Evolutionary conservation across 2,888 invertebrate species (phyloP).

Genomic region (Blera fallax): DNA sequence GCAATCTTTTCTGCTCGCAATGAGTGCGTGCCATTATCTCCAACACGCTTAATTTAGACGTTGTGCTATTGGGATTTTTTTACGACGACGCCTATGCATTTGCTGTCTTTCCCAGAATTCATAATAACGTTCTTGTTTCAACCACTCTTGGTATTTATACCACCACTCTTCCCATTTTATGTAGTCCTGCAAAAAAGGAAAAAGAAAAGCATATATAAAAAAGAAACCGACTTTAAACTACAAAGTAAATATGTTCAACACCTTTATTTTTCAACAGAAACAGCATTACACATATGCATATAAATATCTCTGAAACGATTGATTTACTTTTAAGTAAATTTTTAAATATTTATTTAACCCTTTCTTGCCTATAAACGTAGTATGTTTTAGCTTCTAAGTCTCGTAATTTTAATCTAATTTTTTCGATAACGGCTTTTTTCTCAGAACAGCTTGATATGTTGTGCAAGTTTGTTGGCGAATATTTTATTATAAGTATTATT

Average conservation of each 20-base stretch:
- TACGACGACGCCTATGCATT: conserved; percentile 80
- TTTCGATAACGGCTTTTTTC: too few species aligned
- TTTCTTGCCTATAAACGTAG: too few species aligned
- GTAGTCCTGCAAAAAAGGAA: conserved; percentile 86
- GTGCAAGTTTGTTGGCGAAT: too few species aligned
- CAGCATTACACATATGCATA: too few species aligned
- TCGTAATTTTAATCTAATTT: too few species aligned
- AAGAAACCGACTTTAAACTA: too few species aligned
- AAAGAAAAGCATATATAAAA: not conserved
- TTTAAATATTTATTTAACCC: too few species aligned
- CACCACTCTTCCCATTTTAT: conserved; percentile 98
- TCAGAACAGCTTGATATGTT: too few species aligned
- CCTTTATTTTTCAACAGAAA: not conserved
- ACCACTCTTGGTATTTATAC: conserved; percentile 94
- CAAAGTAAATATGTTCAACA: not conserved
- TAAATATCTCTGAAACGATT: too few species aligned
- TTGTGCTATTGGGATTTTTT: conserved; percentile 82
- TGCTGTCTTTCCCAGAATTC: conserved; percentile 82
- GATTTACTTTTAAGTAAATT: too few species aligned
- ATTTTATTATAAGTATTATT: too few species aligned
- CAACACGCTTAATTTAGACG: conserved; percentile 78
- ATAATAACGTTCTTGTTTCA: conserved; percentile 85
- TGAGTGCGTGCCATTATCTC: not conserved
- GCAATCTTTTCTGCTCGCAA: not conserved
- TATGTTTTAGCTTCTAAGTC: too few species aligned